A percentile compares a stretch with the other conserved stretches of the same genome.
Conservation (phyloP, 2,888 invertebrate species). For the Archips crataeganus region DNA sequence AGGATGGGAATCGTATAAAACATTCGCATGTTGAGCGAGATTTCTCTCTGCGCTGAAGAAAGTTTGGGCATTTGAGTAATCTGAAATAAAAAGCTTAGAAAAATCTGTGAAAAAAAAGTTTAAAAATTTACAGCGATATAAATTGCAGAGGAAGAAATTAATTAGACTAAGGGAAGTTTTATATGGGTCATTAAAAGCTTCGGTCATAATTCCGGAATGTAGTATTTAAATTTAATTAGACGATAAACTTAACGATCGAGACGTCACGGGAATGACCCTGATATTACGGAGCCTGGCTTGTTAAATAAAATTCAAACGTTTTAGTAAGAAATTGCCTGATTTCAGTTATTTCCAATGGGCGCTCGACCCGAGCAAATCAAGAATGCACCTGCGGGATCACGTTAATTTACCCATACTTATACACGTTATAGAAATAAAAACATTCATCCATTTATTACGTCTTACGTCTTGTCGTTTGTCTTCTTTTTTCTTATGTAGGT, state of each 20-base stretch:
- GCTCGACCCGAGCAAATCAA: background rate
- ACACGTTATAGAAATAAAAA: too few relatives aligned
- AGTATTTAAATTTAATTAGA: conserved; percentile 42
- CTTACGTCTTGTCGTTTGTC: too few relatives aligned
- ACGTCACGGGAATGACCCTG: conserved; percentile 25
- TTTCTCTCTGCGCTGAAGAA: background rate
- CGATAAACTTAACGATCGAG: conserved; percentile 39
- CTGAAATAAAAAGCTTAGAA: background rate
- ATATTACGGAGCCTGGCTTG: conserved; percentile 2
- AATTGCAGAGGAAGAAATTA: conserved; percentile 38
- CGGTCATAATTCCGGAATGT: conserved; percentile 38
- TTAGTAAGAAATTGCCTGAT: conserved; percentile 1
- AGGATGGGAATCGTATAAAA: conserved; percentile 3
- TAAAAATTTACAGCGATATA: conserved; percentile 35
- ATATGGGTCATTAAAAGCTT: conserved; percentile 40
- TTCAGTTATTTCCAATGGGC: background rate
- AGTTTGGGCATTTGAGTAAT: background rate
- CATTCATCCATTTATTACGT: too few relatives aligned
- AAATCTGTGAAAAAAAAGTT: conserved; percentile 11
- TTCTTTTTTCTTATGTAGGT: too few relatives aligned
- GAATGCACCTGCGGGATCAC: too few relatives aligned
- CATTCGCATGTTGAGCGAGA: conserved; percentile 3
- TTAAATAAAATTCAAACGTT: conserved; percentile 19
- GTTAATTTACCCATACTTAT: too few relatives aligned
- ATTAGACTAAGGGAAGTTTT: conserved; percentile 34